Evolutionary conservation across 1,140 invertebrate species (phyloP).

Genomic region (Drosophila suzukii): DNA sequence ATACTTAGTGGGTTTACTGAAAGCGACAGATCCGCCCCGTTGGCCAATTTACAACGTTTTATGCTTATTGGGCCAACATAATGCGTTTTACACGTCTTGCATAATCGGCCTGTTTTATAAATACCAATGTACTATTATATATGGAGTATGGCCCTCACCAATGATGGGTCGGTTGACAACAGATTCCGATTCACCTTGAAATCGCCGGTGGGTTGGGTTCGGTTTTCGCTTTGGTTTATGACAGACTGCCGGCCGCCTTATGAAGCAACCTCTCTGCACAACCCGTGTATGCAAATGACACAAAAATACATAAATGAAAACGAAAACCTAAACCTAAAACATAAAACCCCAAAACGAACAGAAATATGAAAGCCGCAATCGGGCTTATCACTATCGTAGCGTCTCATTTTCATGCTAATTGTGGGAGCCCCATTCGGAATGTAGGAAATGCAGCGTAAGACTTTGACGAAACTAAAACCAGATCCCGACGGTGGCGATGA

Average conservation of each 20-base stretch:
- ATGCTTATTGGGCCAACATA: constrained; percentile 17
- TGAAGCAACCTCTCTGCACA: constrained; percentile 24
- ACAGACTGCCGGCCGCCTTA: constrained; percentile 45
- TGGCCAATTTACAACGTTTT: constrained; percentile 37
- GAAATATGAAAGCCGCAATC: constrained; percentile 38
- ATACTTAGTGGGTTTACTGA: neutral
- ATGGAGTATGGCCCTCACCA: constrained; percentile 15
- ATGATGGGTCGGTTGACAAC: constrained; percentile 33
- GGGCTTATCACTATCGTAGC: constrained; percentile 44
- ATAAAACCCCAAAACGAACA: constrained; percentile 3
- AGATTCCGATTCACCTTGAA: constrained; percentile 51
- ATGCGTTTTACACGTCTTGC: constrained; percentile 18
- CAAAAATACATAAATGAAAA: constrained; percentile 1
- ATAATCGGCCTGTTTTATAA: constrained; percentile 2
- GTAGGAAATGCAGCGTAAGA: constrained; percentile 72
- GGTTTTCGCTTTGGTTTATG: constrained; percentile 14
- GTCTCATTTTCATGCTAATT: constrained; percentile 76
- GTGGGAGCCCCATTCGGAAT: constrained; percentile 65
- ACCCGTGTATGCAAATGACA: constrained; percentile 49
- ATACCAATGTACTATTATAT: neutral
- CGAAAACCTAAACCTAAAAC: constrained; percentile 18
- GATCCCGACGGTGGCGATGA: no score
- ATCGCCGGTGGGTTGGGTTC: constrained; percentile 11
- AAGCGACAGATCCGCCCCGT: constrained; percentile 21
- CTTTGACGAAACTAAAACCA: constrained; percentile 12